Conservation (phyloP, 2,797 vertebrate genomes). For the Lithobates pipiens region DNA sequence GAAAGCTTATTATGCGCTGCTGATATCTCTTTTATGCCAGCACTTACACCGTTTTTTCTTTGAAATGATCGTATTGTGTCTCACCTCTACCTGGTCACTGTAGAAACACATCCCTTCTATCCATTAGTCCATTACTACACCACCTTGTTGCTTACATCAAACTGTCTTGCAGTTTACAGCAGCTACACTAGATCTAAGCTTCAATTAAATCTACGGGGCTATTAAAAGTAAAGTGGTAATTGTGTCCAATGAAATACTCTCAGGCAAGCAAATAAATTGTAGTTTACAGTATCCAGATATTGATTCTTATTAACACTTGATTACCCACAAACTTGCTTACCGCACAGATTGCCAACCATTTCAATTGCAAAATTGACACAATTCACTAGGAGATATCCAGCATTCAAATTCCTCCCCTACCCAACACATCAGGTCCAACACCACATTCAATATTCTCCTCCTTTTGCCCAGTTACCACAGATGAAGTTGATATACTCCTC, state of each 20-base stretch:
- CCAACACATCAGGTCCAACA: no score
- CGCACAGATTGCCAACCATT: no score
- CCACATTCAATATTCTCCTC: no score
- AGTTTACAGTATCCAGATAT: no score
- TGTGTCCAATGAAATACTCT: not conserved
- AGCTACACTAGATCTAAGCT: not conserved
- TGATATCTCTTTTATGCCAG: conserved; percentile 48
- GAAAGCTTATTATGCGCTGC: conserved; percentile 31
- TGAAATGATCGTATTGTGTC: conserved; percentile 33
- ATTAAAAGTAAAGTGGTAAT: not conserved
- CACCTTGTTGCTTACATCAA: not conserved
- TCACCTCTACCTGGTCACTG: conserved; percentile 26
- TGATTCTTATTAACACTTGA: no score
- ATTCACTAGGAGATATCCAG: no score
- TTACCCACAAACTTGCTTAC: no score
- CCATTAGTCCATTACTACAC: conserved; percentile 16
- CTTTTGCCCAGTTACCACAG: no score
- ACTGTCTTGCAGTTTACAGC: conserved; percentile 3
- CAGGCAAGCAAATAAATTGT: no score
- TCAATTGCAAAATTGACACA: no score
- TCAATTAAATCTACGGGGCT: not conserved
- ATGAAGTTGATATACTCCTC: no score
- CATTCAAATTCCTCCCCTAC: no score
- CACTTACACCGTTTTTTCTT: conserved; percentile 23
- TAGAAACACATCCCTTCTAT: conserved; percentile 35